Base-by-base conservation (phyloP, 2,888 invertebrate genomes). In the Andrena fulva region DNA sequence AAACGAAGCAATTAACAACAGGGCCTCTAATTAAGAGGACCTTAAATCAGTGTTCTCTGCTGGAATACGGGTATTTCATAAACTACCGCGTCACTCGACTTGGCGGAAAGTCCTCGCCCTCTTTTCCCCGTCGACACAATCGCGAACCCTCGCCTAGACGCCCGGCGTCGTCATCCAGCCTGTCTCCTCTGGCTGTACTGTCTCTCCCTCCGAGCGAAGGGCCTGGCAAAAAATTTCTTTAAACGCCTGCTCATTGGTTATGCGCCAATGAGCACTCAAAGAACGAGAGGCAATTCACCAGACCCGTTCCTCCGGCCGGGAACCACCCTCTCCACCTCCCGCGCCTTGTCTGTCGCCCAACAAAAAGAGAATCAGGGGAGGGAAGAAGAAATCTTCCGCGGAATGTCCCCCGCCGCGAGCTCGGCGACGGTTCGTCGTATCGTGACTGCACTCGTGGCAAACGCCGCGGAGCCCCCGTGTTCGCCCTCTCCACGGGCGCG, bases 211-310 rank as follows among this genome's bases (percentile, higher is more conserved):
- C 31, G 8, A 10, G 42, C 64, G 50, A 48, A 35, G 75, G 60
- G 77, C 33, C 60, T 33, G 27, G 69, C 68, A 82, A 84, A 82
- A 82, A 84, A 82, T 75, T 68, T 77, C 82, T 84, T 84, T 84
- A 84, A 84, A 82, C 74, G 77, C 67, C 62, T 74, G 77, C 68
- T 84, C 82, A 82, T 83, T 77, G 82, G 82, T 83, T 75, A 84
- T 82, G 83, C 83, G 83, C 83, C 77, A 78, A 68, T 74, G 83
- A 82, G 74, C 83, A 71, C 74, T 77, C 83, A 82, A 84, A 84
- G 82, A 82, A 82, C 72, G 77, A 82, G 70, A 62, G 75, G 82
- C 82, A 82, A 82, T 84, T 75, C 77, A 77, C 59, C 71, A 80
- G 74, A 77, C 82, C 72, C 82, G 68, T 72, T 75, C 54, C 72